Evolutionary conservation across 2,113 vertebrate species (phyloP).

Genomic region (Stegostoma tigrinum): DNA sequence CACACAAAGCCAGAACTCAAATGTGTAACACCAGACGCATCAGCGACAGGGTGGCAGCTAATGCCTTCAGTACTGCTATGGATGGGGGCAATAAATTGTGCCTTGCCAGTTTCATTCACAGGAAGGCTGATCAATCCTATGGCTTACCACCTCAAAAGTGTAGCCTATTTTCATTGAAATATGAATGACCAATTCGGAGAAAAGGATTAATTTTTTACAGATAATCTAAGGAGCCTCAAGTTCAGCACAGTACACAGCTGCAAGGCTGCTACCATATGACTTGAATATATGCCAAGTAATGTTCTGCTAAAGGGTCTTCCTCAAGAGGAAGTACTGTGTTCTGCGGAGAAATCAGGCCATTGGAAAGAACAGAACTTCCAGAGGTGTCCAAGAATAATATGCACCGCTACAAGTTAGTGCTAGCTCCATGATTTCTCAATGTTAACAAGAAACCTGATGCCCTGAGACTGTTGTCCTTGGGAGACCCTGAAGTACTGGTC

Average conservation of each 20-base stretch:
- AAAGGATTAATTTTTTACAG: background rate
- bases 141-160: background rate
- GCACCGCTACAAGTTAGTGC: background rate
- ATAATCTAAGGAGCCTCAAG: background rate
- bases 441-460: background rate
- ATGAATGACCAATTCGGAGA: background rate
- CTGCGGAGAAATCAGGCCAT: background rate
- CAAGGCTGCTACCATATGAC: background rate
- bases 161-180: background rate
- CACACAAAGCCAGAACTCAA: background rate
- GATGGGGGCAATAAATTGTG: background rate
- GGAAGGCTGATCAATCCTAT: background rate
- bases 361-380: slow-evolving; percentile 13
- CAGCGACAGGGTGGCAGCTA: background rate
- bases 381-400: slow-evolving; percentile 24
- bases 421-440: background rate
- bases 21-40: background rate
- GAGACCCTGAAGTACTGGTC: background rate
- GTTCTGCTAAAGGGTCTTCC: background rate
- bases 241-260: background rate
- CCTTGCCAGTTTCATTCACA: background rate
- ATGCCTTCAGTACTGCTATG: background rate
- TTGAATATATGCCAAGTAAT: background rate
- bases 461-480: background rate
- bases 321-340: background rate